A percentile compares a stretch with the other conserved stretches of the same genome.
phyloP scores from a whole-genome alignment of 2,888 invertebrate genomes.

The Eupithecia subfuscata region DNA sequence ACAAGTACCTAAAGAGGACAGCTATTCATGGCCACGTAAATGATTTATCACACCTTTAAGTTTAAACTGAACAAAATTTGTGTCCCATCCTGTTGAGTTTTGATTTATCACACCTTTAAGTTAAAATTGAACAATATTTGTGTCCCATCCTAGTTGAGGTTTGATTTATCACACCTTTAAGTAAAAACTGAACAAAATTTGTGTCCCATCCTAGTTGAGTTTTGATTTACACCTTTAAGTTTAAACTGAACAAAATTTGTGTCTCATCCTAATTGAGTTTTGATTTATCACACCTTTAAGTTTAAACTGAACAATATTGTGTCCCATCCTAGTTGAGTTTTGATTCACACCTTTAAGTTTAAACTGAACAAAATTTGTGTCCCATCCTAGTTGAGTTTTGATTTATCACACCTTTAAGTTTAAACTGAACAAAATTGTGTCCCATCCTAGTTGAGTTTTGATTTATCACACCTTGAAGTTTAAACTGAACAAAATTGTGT shows the following conservation, averaged over 20 bases:
- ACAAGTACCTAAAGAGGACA: conserved; percentile 31
- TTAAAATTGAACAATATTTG: neutral
- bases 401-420: conserved; percentile 3
- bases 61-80: neutral
- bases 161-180: conserved; percentile 8
- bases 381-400: too few species aligned
- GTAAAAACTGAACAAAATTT: neutral
- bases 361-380: neutral
- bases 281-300: conserved; percentile 7
- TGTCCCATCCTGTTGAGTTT: neutral
- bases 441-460: too few species aligned
- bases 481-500: neutral
- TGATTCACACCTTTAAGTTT: neutral
- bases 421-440: neutral
- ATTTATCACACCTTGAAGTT: conserved; percentile 3
- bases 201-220: too few species aligned
- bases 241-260: neutral
- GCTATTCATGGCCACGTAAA: neutral
- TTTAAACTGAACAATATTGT: neutral
- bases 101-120: conserved; percentile 1
- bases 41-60: conserved; percentile 7
- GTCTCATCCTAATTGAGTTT: too few species aligned
- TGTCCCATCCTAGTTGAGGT: too few species aligned
- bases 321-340: too few species aligned
- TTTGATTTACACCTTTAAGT: conserved; percentile 8